Evolutionary conservation across 64 coral and sea anemone species (phyloP).

Genomic region (Stylophora pistillata): DNA sequence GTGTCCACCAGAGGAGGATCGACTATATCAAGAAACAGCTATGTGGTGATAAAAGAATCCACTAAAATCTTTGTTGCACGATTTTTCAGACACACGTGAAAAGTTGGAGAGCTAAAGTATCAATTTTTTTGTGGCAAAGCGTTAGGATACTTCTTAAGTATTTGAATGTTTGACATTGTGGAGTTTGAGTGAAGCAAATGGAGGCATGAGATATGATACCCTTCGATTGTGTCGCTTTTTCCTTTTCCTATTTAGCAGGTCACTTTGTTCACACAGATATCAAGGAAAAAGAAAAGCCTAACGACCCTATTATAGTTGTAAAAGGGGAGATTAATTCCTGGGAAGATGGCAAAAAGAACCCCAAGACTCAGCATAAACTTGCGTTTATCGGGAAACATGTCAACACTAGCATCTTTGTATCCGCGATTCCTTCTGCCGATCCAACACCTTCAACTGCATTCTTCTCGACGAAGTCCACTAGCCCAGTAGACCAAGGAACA

Average conservation of each 20-base stretch:
- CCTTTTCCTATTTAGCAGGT: not conserved
- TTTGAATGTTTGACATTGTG: too few relatives aligned
- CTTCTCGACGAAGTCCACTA: not conserved
- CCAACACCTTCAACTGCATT: not conserved
- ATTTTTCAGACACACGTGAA: too few relatives aligned
- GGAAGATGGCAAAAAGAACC: not conserved
- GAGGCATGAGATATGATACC: too few relatives aligned
- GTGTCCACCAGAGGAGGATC: too few relatives aligned
- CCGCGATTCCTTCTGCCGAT: not conserved
- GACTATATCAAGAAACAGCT: too few relatives aligned
- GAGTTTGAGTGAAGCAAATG: too few relatives aligned
- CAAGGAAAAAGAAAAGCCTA: not conserved
- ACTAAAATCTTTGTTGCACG: too few relatives aligned
- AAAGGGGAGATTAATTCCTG: not conserved
- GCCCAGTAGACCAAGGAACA: not conserved
- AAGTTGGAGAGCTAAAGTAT: too few relatives aligned
- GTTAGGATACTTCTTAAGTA: too few relatives aligned
- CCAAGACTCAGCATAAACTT: not conserved
- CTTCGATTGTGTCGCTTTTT: too few relatives aligned
- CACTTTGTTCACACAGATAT: not conserved
- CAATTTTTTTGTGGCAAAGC: too few relatives aligned
- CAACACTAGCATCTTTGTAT: not conserved
- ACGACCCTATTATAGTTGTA: not conserved
- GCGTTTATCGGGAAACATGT: not conserved
- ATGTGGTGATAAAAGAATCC: too few relatives aligned